Evolutionary conservation across 2,888 invertebrate genomes (phyloP).

Genomic region (Lasioglossum pauxillum): DNA sequence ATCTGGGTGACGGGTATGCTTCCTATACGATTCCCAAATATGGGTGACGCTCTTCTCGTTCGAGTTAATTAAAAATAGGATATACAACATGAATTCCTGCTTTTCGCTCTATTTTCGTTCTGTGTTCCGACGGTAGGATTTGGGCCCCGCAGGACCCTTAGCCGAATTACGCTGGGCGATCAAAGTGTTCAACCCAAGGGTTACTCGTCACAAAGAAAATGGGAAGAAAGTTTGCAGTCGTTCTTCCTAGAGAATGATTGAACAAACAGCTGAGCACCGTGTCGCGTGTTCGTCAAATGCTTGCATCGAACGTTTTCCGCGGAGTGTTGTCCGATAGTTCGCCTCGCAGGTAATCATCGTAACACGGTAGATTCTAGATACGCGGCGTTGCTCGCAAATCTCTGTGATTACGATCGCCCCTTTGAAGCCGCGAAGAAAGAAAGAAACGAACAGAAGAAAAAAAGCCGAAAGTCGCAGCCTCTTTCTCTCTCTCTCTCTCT

Average conservation of each 20-base stretch:
- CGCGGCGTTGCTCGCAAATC: neutral
- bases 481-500: neutral
- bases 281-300: neutral
- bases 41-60: too few species aligned
- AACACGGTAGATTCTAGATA: neutral
- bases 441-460: neutral
- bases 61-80: too few species aligned
- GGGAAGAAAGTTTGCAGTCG: too few species aligned
- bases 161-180: too few species aligned
- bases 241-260: neutral
- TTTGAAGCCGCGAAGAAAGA: neutral
- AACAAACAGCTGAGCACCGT: neutral
- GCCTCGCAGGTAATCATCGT: neutral
- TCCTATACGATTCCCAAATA: too few species aligned
- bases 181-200: too few species aligned
- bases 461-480: neutral
- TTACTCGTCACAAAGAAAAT: too few species aligned
- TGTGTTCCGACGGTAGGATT: too few species aligned
- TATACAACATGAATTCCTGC: too few species aligned
- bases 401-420: neutral
- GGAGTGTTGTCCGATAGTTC: neutral
- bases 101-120: too few species aligned
- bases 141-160: too few species aligned
- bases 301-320: neutral
- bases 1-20: too few species aligned